phyloP scores from a whole-genome alignment of 2,113 vertebrate genomes.

The Scomber colias region DNA sequence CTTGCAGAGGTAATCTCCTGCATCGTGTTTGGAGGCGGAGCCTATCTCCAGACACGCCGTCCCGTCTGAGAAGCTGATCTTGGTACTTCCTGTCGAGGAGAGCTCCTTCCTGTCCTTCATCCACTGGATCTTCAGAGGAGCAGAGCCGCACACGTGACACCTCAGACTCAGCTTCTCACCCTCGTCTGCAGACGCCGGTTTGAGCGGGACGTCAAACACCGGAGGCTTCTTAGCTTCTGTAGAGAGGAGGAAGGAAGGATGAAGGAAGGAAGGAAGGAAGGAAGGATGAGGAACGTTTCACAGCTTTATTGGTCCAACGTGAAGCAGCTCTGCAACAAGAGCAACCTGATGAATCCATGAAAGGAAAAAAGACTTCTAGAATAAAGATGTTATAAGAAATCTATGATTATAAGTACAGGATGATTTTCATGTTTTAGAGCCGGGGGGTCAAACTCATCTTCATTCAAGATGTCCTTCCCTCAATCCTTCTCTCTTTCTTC shows the following conservation, averaged over 20 bases:
- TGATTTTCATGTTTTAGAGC: too few relatives aligned
- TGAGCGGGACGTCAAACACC: slow-evolving; percentile 92
- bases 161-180: slow-evolving; percentile 89
- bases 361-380: too few relatives aligned
- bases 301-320: too few relatives aligned
- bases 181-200: slow-evolving; percentile 86
- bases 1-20: slow-evolving; percentile 96
- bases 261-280: too few relatives aligned
- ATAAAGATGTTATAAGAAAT: too few relatives aligned
- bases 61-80: slow-evolving; percentile 90
- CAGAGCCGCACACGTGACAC: slow-evolving; percentile 91
- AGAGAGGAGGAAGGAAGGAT: not conserved
- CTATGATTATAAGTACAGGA: too few relatives aligned
- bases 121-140: slow-evolving; percentile 95
- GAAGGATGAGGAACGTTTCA: too few relatives aligned
- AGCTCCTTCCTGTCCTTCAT: slow-evolving; percentile 94
- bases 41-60: slow-evolving; percentile 90
- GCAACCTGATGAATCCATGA: too few relatives aligned
- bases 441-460: too few relatives aligned
- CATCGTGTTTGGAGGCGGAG: slow-evolving; percentile 85
- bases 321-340: too few relatives aligned
- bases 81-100: slow-evolving; percentile 87
- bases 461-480: too few relatives aligned
- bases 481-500: too few relatives aligned
- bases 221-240: slow-evolving; percentile 93